A percentile compares a stretch with the other conserved stretches of the same genome.
These are phyloP conservation scores for Notocelia uddmanniana DNA, from an alignment of 2,888 invertebrate species.

Conservation along the genomic window DNA sequence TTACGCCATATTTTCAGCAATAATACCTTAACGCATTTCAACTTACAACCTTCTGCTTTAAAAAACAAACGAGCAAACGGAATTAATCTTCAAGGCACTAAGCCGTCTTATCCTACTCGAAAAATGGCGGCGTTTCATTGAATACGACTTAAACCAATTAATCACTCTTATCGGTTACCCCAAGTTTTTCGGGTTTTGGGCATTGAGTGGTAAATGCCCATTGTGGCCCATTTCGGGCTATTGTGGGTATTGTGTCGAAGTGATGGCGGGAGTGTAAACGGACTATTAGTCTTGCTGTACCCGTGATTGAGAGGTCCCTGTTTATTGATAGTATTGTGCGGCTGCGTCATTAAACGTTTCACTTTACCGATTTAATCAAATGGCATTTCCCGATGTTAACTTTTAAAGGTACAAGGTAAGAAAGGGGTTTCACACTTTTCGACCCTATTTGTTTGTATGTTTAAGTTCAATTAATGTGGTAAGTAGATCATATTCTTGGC, in stretches of 20 bases:
- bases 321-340: slow-evolving; percentile 31
- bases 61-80: slow-evolving; percentile 35
- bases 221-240: slow-evolving; percentile 69
- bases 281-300: slow-evolving; percentile 75
- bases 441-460: too few relatives aligned
- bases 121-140: slow-evolving; percentile 78
- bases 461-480: too few relatives aligned
- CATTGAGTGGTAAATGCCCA: slow-evolving; percentile 54
- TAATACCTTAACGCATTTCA: slow-evolving; percentile 5
- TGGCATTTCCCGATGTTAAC: neutral
- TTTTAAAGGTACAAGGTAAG: neutral
- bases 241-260: slow-evolving; percentile 67
- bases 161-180: slow-evolving; percentile 83
- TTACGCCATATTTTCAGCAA: slow-evolving; percentile 6
- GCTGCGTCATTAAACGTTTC: neutral
- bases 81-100: slow-evolving; percentile 54
- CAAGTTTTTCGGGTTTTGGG: slow-evolving; percentile 69
- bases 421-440: too few relatives aligned
- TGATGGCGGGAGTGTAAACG: slow-evolving; percentile 66
- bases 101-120: slow-evolving; percentile 61
- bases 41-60: slow-evolving; percentile 3
- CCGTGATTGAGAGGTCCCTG: slow-evolving; percentile 45
- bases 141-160: slow-evolving; percentile 83
- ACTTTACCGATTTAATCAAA: slow-evolving; percentile 16
- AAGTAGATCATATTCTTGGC: too few relatives aligned